These are phyloP conservation scores for Ectemnius lituratus DNA, from an alignment of 2,888 invertebrate species.

Conservation along the genomic window DNA sequence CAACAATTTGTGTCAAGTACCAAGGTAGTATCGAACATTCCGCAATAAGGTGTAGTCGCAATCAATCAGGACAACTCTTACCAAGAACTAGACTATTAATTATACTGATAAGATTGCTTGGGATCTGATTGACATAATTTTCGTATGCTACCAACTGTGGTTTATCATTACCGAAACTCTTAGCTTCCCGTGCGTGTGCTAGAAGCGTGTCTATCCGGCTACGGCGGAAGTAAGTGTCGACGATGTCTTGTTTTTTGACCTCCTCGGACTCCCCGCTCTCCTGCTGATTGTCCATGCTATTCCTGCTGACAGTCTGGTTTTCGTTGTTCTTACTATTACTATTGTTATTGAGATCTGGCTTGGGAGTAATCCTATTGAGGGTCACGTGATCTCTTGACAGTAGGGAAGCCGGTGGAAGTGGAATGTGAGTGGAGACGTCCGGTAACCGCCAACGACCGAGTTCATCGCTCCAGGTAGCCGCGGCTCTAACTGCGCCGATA, in stretches of 20 bases:
- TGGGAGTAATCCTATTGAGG: constrained; percentile 25
- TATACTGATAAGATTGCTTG: too few relatives aligned
- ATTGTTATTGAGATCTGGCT: constrained; percentile 70
- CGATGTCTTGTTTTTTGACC: constrained; percentile 66
- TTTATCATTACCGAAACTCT: constrained; percentile 68
- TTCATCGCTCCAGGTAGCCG: constrained; percentile 75
- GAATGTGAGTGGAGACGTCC: constrained; percentile 67
- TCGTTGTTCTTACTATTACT: constrained; percentile 54
- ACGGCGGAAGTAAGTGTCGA: constrained; percentile 72
- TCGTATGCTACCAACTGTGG: too few relatives aligned
- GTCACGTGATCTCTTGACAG: constrained; percentile 42
- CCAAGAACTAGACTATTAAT: too few relatives aligned
- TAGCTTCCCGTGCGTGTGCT: constrained; percentile 71
- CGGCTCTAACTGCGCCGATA: constrained; percentile 65
- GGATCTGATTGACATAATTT: too few relatives aligned
- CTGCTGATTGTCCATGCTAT: constrained; percentile 49
- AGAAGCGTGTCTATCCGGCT: constrained; percentile 73
- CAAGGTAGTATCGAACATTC: too few relatives aligned
- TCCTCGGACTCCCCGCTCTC: constrained; percentile 35
- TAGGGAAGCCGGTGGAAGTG: constrained; percentile 69
- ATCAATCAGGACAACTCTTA: too few relatives aligned
- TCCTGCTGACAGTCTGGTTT: constrained; percentile 39
- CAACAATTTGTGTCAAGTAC: too few relatives aligned
- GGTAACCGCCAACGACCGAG: constrained; percentile 74
- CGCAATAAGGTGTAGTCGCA: too few relatives aligned